Evolutionary conservation across 2,797 vertebrate genomes (phyloP), one percentile per base, ranked within the genome.

Genomic region (Etheostoma perlongum): DNA sequence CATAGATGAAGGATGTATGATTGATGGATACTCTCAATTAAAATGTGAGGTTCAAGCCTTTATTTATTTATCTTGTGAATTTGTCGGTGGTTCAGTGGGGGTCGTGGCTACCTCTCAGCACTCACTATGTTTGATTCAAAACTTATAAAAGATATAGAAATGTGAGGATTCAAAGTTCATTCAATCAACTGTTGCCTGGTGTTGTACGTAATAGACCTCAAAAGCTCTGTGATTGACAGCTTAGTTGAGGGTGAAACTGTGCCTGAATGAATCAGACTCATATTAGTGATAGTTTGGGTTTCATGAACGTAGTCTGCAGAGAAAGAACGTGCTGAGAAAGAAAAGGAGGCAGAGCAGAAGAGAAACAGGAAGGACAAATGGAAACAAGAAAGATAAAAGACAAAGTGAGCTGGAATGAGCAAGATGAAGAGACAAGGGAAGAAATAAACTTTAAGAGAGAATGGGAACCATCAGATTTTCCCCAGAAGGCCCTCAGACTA

Each of bases 401-500:
- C 4, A 48, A 16, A 57, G 21, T 27, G 36, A 69, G n/a, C 1
- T 7, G 30, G 51, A 57, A 75, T 47, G 7, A 72, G 48, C 0
- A 36, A 33, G 30, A 65, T 59, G 19, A 73, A 71, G 66, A 68
- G 40, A 72, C 0, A 1, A 48, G 40, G 23, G n/a, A 21, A 49
- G 51, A 63, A 65, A 67, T 63, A 60, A 75, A 70, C 9, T 69
- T 21, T n/a, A 67, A 25, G 6, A 60, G 40, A 40, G 25, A 65
- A n/a, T 67, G 46, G 14, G 27, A 78, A 68, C 52, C 52, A 51
- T 54, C 21, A 58, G 9, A 66, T 40, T 80, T 58, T 42, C 60
- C 63, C 82, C 51, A 76, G 72, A 84, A 85, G 78, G 82, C 46
- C 60, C 23, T 78, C 42, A 11, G 64, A 72, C 61, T 72, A 57